Base-by-base conservation (phyloP, 2,113 vertebrate species). In the Carlito syrichta region DNA sequence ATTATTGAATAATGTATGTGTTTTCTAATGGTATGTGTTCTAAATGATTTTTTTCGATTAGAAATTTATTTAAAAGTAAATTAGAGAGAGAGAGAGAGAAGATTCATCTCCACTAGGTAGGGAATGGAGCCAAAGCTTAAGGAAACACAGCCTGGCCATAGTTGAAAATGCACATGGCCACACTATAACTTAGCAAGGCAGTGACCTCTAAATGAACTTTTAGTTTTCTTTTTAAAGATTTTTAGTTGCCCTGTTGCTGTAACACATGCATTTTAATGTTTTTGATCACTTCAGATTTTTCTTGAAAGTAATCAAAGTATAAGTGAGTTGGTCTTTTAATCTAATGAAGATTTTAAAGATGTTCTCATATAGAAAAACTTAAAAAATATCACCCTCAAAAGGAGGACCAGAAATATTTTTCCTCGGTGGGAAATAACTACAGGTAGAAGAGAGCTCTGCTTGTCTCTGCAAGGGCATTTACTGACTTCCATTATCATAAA, bases 381-480 rank as follows among this genome's bases (percentile, higher is more conserved):
- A 3, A 88, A 90, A n/a, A 87, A 87, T 71, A 83, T 58, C 82
- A 86, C 30, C 76, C 77, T 97, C 58, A 52, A 66, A 95, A 74
- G 9, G 22, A 3, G 54, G n/a, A n/a, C n/a, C n/a, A n/a, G n/a
- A n/a, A n/a, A n/a, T n/a, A n/a, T n/a, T n/a, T n/a, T n/a, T n/a
- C n/a, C n/a, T 58, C 38, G 71, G 10, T 92, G 40, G 71, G 84
- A 91, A 79, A 88, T 69, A 40, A 81, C 71, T 82, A 71, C 86
- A 69, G 40, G 16, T 62, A 48, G 89, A 60, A 78, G 43, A 6
- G 30, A 95, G 5, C 27, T 84, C 73, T 91, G 38, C 35, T 71
- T 94, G 91, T 76, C 23, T 91, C 74, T 87, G n/a, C 60, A 91
- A 76, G 52, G 14, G 48, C 69, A 84, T 81, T 88, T 85, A 91